Base-by-base conservation (phyloP, 2,113 vertebrate species). In the Procapra przewalskii region DNA sequence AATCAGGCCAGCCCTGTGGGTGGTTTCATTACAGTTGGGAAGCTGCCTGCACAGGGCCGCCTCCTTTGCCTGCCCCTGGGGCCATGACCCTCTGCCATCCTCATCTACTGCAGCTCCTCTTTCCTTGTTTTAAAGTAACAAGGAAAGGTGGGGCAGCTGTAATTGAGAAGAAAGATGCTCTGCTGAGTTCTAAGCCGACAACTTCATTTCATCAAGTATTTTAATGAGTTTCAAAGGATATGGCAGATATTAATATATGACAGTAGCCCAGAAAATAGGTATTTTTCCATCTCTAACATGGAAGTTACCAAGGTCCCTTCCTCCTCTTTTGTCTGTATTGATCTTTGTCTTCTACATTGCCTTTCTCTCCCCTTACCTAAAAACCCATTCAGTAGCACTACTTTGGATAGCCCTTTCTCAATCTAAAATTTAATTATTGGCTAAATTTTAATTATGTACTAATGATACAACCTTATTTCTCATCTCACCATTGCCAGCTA, bases 41-140 rank as follows among this genome's bases (percentile, higher is more conserved):
- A 33, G 2, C 59, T 71, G 36, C n/a, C 3, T 93, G 1, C 11
- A 45, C 15, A 36, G 54, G 12, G 43, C 36, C 2, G 2, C 36
- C 13, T 29, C 19, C 16, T 52, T 21, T 43, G 14, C 43, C 29
- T 45, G 16, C 12, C 33, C 6, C 81, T 52, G 33, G 52, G 50
- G 29, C 23, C 55, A 1, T 31, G n/a, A 14, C 8, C 3, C 50
- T 48, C 3, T 11, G 6, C 19, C 8, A 0, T 29, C 50, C n/a
- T 31, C 11, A 4, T 43, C 31, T 8, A 23, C 15, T 3, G 0
- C 40, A 4, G 1, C 12, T 50, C 5, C 50, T 85, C 0, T 52
- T 79, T 71, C 3, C 50, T 71, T n/a, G 21, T 67, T 52, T 80
- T 29, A 86, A 60, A n/a, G 23, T 54, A n/a, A 31, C 3, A 7